These are phyloP conservation scores for Coelopa pilipes DNA, from an alignment of 2,888 invertebrate species.

Conservation along the genomic window DNA sequence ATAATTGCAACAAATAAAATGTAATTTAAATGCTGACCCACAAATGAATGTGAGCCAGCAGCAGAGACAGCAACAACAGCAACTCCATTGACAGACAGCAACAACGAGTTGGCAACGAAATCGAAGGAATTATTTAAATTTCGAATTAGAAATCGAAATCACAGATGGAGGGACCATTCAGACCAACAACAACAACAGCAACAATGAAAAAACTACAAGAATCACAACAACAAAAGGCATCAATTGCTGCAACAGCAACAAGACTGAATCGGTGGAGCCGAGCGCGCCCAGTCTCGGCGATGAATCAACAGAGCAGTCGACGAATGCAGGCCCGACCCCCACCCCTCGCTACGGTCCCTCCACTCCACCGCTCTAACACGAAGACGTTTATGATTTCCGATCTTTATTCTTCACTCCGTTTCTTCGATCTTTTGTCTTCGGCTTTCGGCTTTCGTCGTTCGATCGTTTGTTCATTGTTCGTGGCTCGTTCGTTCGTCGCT, in stretches of 20 bases:
- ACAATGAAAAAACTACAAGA: background rate
- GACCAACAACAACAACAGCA: background rate
- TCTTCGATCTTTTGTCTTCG: too few species aligned
- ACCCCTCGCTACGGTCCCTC: too few species aligned
- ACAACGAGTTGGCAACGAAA: constrained; percentile 6
- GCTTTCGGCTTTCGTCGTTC: too few species aligned
- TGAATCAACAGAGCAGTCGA: constrained; percentile 8
- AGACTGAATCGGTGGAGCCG: too few species aligned
- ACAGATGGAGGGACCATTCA: constrained; percentile 15
- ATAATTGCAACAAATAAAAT: background rate
- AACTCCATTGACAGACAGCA: background rate
- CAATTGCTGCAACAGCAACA: background rate
- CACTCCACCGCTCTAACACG: too few species aligned
- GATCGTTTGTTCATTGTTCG: too few species aligned
- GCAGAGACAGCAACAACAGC: constrained; percentile 10
- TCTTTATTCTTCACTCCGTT: too few species aligned
- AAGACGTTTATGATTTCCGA: too few species aligned
- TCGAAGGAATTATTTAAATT: constrained; percentile 19
- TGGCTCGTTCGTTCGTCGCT: too few species aligned
- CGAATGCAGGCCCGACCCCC: background rate
- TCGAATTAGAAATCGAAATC: constrained; percentile 4
- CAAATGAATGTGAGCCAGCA: constrained; percentile 14
- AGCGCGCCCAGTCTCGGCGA: background rate
- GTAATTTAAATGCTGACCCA: background rate
- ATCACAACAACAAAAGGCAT: background rate